Evolutionary conservation across 1,140 invertebrate genomes (phyloP), one percentile per base, ranked within the genome.

Genomic region (Cataglyphis hispanica): DNA sequence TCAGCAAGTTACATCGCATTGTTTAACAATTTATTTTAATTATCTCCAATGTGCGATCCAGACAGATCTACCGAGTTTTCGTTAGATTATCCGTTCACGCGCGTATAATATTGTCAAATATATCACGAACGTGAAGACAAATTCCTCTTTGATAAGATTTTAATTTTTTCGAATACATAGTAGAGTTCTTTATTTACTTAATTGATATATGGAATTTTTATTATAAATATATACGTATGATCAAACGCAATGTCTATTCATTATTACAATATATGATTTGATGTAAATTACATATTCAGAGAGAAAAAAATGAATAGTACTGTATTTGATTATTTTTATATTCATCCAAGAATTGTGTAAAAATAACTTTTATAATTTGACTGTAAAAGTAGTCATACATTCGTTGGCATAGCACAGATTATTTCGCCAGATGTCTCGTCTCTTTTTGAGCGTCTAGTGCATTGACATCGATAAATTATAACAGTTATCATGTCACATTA

Each of bases 11-110:
- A 61, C 56, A 43, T 74, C n/a, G 50, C 19, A 16, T 78, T 50
- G 8, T 76, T 11, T 25, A 76, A 61, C 22, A 22, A 40, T 76
- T 63, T 77, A 25, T 77, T 77, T 64, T 22, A 64, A 58, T 22
- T 43, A 8, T 31, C 0, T 27, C 2, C 19, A 7, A 7, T 25
- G 2, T 3, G 7, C 25, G 25, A 31, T 46, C 56, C 13, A 22
- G 0, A 43, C 16, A 2, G 11, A 77, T 25, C n/a, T 10, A 19
- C 3, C 22, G 13, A 25, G 0, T 78, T 78, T 64, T 66, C 25
- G 16, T 50, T 77, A 60, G 11, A 78, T 66, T 25, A 19, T 1
- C 34, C 60, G 16, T 78, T 78, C 19, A 13, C n/a, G 31, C 31
- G 31, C 1, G n/a, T 66, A 66, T 50, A 78, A 19, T 19, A 64